phyloP scores from a whole-genome alignment of 2,113 vertebrate species.

The Corythaeola cristata region DNA sequence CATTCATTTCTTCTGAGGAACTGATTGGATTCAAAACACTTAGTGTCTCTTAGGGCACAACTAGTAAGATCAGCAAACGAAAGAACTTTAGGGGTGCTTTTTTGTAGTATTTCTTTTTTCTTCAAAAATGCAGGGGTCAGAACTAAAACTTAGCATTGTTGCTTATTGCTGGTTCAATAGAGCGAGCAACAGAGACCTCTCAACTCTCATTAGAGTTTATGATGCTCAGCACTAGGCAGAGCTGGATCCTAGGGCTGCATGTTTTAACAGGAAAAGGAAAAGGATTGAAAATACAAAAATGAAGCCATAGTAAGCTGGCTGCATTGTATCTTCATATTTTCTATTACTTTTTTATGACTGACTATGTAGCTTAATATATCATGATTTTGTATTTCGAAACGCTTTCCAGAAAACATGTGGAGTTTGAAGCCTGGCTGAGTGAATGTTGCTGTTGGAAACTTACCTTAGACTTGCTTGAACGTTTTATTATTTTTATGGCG shows the following conservation, averaged over 20 bases:
- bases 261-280: background rate
- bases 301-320: background rate
- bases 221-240: background rate
- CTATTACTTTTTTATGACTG: slow-evolving; percentile 7
- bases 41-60: background rate
- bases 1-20: background rate
- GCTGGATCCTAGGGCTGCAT: background rate
- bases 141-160: background rate
- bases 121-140: background rate
- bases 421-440: slow-evolving; percentile 10
- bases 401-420: background rate
- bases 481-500: slow-evolving; percentile 6
- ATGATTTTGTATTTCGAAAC: slow-evolving; percentile 6
- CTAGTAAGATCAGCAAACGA: background rate
- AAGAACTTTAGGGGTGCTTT: background rate
- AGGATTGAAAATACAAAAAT: background rate
- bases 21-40: background rate
- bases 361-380: background rate
- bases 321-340: background rate
- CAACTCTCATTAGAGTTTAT: background rate
- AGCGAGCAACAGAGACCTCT: background rate
- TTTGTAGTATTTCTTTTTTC: background rate
- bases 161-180: background rate
- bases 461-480: background rate
- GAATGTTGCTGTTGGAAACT: slow-evolving; percentile 51